Conservation (phyloP, 2,113 vertebrate genomes). For the Antechinus flavipes region DNA sequence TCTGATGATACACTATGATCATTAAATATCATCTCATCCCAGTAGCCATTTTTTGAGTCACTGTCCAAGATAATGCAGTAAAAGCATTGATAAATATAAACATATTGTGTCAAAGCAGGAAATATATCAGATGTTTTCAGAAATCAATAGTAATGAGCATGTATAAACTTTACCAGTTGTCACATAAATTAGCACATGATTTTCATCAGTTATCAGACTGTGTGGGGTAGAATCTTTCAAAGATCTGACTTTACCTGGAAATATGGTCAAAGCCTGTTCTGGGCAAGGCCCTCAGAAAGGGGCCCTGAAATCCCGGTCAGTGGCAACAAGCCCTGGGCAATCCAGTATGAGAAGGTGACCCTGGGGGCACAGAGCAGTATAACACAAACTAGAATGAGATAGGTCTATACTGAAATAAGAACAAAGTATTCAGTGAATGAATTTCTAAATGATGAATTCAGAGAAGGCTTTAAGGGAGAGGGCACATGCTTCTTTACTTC, state of each 20-base stretch:
- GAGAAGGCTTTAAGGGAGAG: neutral
- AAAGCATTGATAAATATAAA: neutral
- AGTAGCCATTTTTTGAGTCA: neutral
- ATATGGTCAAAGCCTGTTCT: neutral
- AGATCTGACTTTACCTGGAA: neutral
- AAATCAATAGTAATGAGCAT: neutral
- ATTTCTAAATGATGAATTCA: neutral
- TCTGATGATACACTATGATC: neutral
- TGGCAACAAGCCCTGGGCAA: neutral
- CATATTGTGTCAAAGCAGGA: neutral
- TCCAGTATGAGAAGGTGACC: neutral
- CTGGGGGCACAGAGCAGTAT: neutral
- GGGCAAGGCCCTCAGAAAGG: neutral
- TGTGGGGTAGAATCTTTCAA: neutral
- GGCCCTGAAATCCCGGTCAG: neutral
- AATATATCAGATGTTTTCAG: neutral
- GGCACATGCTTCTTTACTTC: neutral
- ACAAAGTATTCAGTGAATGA: neutral
- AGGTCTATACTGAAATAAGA: neutral
- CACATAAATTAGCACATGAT: neutral
- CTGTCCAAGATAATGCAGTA: neutral
- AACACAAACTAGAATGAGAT: neutral
- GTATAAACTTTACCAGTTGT: neutral
- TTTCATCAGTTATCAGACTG: neutral
- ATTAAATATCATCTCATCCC: neutral